Evolutionary conservation across 53 echinoderm and acorn worm species (phyloP).

Genomic region (Echinarachnius parma): DNA sequence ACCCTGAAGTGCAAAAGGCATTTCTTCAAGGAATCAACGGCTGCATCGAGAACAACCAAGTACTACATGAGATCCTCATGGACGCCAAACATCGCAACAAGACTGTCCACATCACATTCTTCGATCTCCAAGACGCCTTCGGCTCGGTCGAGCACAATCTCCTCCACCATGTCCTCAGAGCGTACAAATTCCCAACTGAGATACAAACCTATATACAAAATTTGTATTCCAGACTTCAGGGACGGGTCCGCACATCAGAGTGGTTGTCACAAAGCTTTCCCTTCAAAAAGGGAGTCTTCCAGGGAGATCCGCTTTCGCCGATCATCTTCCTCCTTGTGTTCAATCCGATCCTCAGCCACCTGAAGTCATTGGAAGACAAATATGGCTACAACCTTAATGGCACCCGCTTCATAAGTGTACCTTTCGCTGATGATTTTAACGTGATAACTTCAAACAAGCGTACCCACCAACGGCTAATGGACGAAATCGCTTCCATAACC

Average conservation of each 20-base stretch:
- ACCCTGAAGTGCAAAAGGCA: conserved; percentile 4
- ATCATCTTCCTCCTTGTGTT: conserved; percentile 42
- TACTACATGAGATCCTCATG: conserved; percentile 8
- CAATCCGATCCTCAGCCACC: conserved; percentile 38
- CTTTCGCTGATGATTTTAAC: conserved; percentile 38
- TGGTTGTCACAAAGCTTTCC: background rate
- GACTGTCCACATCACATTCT: conserved; percentile 27
- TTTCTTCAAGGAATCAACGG: conserved; percentile 10
- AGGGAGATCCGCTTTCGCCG: conserved; percentile 10
- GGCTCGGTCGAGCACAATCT: conserved; percentile 26
- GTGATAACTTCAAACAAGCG: conserved; percentile 24
- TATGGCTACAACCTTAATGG: conserved; percentile 33
- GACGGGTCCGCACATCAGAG: too few relatives aligned
- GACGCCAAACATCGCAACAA: conserved; percentile 13
- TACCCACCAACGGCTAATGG: conserved; percentile 41
- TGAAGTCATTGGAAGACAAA: conserved; percentile 11
- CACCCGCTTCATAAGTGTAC: conserved; percentile 8
- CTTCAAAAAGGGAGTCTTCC: conserved; percentile 22
- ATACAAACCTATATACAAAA: too few relatives aligned
- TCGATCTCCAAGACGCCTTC: conserved; percentile 27
- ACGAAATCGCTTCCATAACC: too few relatives aligned
- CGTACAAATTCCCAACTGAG: too few relatives aligned
- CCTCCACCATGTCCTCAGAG: too few relatives aligned
- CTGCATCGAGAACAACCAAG: conserved; percentile 8
- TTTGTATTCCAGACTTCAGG: too few relatives aligned